These are phyloP conservation scores for Paralichthys olivaceus DNA, from an alignment of 2,113 vertebrate genomes.

Conservation along the genomic window DNA sequence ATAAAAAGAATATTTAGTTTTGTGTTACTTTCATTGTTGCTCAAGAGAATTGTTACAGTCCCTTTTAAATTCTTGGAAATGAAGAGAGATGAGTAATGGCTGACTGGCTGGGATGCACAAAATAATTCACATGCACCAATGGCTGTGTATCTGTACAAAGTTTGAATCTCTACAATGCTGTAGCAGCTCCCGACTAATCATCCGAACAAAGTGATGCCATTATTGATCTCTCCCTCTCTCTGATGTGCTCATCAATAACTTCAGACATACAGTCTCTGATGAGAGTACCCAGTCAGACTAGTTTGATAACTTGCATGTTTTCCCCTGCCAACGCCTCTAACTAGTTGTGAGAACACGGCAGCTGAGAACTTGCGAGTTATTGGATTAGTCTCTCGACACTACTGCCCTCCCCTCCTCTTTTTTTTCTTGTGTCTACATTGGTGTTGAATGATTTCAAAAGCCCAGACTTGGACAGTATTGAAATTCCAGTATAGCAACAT, in stretches of 20 bases:
- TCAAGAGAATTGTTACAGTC: neutral
- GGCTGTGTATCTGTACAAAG: neutral
- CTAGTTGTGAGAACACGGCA: slow-evolving; percentile 35
- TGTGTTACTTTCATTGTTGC: slow-evolving; percentile 5
- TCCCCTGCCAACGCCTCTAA: slow-evolving; percentile 26
- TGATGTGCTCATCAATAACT: slow-evolving; percentile 78
- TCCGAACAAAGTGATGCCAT: slow-evolving; percentile 62
- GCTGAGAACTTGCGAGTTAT: slow-evolving; percentile 56
- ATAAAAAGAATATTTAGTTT: too few relatives aligned
- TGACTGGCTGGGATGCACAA: slow-evolving; percentile 43
- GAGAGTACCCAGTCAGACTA: slow-evolving; percentile 61
- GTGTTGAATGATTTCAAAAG: slow-evolving; percentile 62
- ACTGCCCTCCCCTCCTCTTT: slow-evolving; percentile 7
- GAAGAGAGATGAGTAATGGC: slow-evolving; percentile 38
- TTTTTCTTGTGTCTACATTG: slow-evolving; percentile 37
- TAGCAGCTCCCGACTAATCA: slow-evolving; percentile 33
- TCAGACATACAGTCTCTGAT: slow-evolving; percentile 76
- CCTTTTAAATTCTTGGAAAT: neutral
- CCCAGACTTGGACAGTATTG: slow-evolving; percentile 41
- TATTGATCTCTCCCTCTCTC: slow-evolving; percentile 67
- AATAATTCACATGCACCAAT: slow-evolving; percentile 2
- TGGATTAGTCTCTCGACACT: slow-evolving; percentile 58
- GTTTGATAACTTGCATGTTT: slow-evolving; percentile 65
- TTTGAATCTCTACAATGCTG: slow-evolving; percentile 30
- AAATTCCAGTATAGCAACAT: slow-evolving; percentile 35